A percentile compares a stretch with the other conserved stretches of the same genome.
Evolutionary conservation across 2,797 vertebrate species (phyloP).

Genomic region (Hybognathus amarus): DNA sequence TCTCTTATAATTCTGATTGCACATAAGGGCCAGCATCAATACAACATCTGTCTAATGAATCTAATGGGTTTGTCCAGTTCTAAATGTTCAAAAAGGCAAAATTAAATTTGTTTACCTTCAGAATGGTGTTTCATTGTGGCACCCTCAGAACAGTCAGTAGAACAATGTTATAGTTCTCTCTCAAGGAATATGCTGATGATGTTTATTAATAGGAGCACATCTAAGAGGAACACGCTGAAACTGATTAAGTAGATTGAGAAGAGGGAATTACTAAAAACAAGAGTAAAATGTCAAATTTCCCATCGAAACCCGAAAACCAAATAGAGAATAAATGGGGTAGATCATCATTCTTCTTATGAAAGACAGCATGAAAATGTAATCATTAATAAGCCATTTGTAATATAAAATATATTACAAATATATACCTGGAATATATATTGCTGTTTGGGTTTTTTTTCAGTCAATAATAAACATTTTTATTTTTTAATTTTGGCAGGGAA

Average conservation of each 20-base stretch:
- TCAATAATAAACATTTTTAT: too few species aligned
- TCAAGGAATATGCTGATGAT: slow-evolving; percentile 33
- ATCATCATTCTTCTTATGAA: slow-evolving; percentile 12
- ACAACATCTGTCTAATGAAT: background rate
- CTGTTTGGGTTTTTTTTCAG: background rate
- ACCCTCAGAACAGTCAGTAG: background rate
- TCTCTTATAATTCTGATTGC: background rate
- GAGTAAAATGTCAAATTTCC: slow-evolving; percentile 38
- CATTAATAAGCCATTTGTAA: slow-evolving; percentile 15
- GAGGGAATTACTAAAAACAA: slow-evolving; percentile 33
- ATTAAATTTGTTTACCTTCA: background rate
- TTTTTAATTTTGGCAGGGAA: too few species aligned
- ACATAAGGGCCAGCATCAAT: background rate
- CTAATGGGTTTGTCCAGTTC: too few species aligned
- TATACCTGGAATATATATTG: background rate
- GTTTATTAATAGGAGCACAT: slow-evolving; percentile 31
- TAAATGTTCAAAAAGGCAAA: background rate
- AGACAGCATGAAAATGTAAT: slow-evolving; percentile 10
- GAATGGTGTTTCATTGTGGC: background rate
- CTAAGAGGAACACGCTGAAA: slow-evolving; percentile 6
- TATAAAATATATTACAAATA: too few species aligned
- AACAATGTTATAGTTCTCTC: slow-evolving; percentile 8
- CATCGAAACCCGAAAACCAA: slow-evolving; percentile 18
- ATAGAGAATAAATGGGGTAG: background rate
- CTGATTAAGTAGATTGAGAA: slow-evolving; percentile 24